Evolutionary conservation across 2,797 vertebrate genomes (phyloP).

Genomic region (Kryptopterus vitreolus): DNA sequence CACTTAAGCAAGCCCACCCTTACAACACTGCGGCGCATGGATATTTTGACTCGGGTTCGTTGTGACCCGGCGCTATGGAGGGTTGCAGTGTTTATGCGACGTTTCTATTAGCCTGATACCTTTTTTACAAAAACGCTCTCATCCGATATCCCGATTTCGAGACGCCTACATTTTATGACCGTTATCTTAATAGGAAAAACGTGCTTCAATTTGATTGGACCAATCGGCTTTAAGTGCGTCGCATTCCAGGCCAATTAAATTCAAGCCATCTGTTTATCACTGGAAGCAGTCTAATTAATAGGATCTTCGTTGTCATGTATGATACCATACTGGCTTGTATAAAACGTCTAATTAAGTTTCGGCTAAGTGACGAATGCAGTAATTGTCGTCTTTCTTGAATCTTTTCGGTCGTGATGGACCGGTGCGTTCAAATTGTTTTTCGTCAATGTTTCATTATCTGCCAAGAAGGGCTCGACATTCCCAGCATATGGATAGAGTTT

Average conservation of each 20-base stretch:
- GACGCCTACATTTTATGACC: neutral
- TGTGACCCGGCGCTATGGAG: neutral
- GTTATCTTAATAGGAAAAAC: neutral
- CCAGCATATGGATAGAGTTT: conserved; percentile 2
- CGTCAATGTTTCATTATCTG: neutral
- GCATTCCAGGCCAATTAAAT: neutral
- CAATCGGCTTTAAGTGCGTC: neutral
- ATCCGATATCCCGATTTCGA: neutral
- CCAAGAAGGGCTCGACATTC: neutral
- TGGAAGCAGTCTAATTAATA: neutral
- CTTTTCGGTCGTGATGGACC: neutral
- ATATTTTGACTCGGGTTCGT: neutral
- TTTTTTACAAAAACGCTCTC: neutral
- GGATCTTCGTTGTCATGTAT: neutral
- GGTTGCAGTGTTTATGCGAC: neutral
- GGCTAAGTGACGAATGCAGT: neutral
- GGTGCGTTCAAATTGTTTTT: neutral
- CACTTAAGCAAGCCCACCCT: neutral
- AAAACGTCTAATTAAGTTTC: neutral
- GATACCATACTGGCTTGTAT: neutral
- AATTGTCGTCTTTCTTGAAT: neutral
- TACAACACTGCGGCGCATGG: neutral
- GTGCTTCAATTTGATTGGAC: neutral
- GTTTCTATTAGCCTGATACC: neutral
- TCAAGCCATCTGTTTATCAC: neutral